These are phyloP conservation scores for Clostera curtula DNA, from an alignment of 2,888 invertebrate species.

Conservation along the genomic window DNA sequence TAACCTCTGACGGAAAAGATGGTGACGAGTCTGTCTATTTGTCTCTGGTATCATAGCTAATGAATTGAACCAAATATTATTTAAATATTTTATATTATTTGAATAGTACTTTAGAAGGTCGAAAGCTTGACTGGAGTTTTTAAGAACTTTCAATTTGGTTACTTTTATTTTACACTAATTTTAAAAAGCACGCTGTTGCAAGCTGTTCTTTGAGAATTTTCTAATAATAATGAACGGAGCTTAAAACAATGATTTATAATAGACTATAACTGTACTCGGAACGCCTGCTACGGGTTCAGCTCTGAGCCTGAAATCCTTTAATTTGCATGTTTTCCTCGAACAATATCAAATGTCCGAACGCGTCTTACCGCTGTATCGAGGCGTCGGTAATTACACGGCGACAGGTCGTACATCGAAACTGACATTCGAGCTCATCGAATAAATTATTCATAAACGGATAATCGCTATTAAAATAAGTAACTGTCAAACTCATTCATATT, in stretches of 20 bases:
- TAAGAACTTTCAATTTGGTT: too few relatives aligned
- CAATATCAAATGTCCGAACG: constrained; percentile 51
- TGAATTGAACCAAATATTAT: too few relatives aligned
- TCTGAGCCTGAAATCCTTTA: constrained; percentile 40
- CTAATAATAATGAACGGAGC: constrained; percentile 24
- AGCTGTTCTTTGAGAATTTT: constrained; percentile 19
- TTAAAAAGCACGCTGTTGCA: too few relatives aligned
- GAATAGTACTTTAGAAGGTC: too few relatives aligned
- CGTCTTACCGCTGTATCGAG: constrained; percentile 33
- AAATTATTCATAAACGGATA: constrained; percentile 54
- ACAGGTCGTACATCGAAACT: constrained; percentile 43
- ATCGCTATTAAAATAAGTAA: constrained; percentile 44
- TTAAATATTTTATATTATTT: too few relatives aligned
- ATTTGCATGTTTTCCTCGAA: constrained; percentile 59
- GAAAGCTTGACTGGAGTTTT: too few relatives aligned
- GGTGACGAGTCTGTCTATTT: too few relatives aligned
- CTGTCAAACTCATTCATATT: constrained; percentile 30
- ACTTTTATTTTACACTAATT: too few relatives aligned
- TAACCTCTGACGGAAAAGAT: too few relatives aligned
- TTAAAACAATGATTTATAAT: constrained; percentile 32
- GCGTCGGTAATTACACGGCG: constrained; percentile 44
- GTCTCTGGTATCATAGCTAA: too few relatives aligned
- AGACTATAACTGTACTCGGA: constrained; percentile 14
- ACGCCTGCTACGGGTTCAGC: constrained; percentile 12
- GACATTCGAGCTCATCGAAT: constrained; percentile 36